Evolutionary conservation across 1,140 invertebrate species (phyloP), one percentile per base, ranked within the genome.

Genomic region (Drosophila serrata): DNA sequence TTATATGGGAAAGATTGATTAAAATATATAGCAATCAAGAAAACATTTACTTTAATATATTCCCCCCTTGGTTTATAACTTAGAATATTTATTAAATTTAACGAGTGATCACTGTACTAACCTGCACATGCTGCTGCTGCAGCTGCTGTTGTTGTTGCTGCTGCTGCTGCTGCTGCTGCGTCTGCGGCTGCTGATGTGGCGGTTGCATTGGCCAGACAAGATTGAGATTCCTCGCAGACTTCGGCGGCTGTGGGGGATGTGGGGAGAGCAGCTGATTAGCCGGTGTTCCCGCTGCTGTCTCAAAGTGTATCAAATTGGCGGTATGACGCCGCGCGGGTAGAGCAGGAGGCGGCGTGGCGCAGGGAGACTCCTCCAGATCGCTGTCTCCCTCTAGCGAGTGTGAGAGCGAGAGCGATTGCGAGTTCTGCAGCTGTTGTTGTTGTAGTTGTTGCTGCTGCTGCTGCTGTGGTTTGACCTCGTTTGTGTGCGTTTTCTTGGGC

Each of bases 281-380:
- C 45, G 78, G 24, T 65, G 60, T 22, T 46, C 48, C 15, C 51
- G 40, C 29, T 33, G 53, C 19, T 22, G 43, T 13, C 22, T 53
- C 59, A 42, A 88, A 82, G 75, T 80, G 84, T 76, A 78, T 69
- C 65, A 87, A 49, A 55, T 62, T 81, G 75, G 63, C 75, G 48
- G 82, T 90, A 62, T 78, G 70, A 73, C 88, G 90, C 35, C 88
- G 80, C 19, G 82, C 88, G 11, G 90, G 88, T 29, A 91, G 60
- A 46, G 87, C 87, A 35, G 86, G 85, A 24, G 86, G 86, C 40
- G 79, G 87, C 19, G 81, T 67, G 15, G 69, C 72, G 48, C 81
- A 85, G 59, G 72, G 67, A 22, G 67, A 73, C 29, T 78, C 67
- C 68, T 40, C 49, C 49, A 53, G 37, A 45, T 53, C 73, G 53